Conservation (phyloP, 2,888 invertebrate genomes). For the Neoitamus cyanurus region DNA sequence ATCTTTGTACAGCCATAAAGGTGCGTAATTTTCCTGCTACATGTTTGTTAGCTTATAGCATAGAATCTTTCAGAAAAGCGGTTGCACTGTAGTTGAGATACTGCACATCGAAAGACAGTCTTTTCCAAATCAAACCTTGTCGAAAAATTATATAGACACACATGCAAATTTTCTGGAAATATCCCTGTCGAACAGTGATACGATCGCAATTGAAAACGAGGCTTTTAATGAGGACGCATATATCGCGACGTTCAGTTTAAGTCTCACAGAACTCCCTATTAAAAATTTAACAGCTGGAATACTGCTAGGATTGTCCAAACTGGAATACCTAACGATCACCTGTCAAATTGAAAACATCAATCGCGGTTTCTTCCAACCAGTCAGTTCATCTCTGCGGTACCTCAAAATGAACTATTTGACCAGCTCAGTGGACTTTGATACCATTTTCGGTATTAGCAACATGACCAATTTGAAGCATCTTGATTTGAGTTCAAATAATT, state of each 20-base stretch:
- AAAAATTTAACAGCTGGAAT: constrained; percentile 56
- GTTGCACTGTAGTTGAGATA: constrained; percentile 51
- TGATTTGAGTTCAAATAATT: constrained; percentile 59
- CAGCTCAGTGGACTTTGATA: constrained; percentile 52
- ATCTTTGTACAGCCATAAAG: background rate
- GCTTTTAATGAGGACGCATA: constrained; percentile 60
- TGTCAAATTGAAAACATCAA: constrained; percentile 54
- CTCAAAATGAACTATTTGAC: constrained; percentile 57
- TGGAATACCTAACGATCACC: constrained; percentile 57
- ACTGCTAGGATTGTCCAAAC: constrained; percentile 57
- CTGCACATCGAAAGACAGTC: constrained; percentile 54
- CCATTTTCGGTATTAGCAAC: constrained; percentile 57
- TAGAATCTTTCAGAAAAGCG: constrained; percentile 53
- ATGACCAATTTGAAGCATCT: constrained; percentile 56
- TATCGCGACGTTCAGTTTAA: constrained; percentile 55
- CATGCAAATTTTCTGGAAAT: constrained; percentile 55
- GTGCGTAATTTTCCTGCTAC: background rate
- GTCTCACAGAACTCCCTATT: constrained; percentile 54
- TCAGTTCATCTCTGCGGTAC: constrained; percentile 57
- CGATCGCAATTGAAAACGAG: constrained; percentile 55
- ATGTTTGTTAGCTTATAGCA: background rate
- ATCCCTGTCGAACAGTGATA: constrained; percentile 53
- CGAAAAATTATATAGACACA: constrained; percentile 54
- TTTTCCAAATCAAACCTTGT: constrained; percentile 52
- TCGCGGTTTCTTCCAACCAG: constrained; percentile 60